These are phyloP conservation scores for Aporophyla nigra DNA, from an alignment of 2,888 invertebrate species.

Conservation along the genomic window DNA sequence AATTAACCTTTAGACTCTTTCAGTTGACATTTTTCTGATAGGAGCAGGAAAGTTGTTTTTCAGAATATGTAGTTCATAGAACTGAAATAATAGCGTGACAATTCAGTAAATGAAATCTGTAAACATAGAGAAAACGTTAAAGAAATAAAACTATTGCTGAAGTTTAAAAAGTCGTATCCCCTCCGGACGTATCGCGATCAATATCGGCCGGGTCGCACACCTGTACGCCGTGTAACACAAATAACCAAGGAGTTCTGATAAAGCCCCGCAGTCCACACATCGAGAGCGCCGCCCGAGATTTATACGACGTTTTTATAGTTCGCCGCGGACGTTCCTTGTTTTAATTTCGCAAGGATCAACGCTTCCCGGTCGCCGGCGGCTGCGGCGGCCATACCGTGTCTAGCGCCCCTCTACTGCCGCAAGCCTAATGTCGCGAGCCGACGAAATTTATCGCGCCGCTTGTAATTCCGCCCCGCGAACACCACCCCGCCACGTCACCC, in stretches of 20 bases:
- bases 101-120: slow-evolving; percentile 21
- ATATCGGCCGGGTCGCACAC: slow-evolving; percentile 77
- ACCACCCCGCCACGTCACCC: slow-evolving; percentile 78
- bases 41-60: neutral
- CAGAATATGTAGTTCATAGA: neutral
- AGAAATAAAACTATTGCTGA: slow-evolving; percentile 56
- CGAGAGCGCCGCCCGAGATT: slow-evolving; percentile 80
- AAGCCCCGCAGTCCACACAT: slow-evolving; percentile 83
- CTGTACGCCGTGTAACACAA: slow-evolving; percentile 81
- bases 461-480: slow-evolving; percentile 85
- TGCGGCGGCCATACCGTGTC: slow-evolving; percentile 67
- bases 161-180: slow-evolving; percentile 64
- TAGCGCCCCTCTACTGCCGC: slow-evolving; percentile 81
- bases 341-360: slow-evolving; percentile 88
- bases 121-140: slow-evolving; percentile 24
- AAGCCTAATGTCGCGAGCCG: slow-evolving; percentile 86
- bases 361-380: slow-evolving; percentile 70
- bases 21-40: slow-evolving; percentile 8
- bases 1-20: slow-evolving; percentile 13
- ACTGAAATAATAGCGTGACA: neutral
- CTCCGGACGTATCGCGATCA: slow-evolving; percentile 74
- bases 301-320: slow-evolving; percentile 88
- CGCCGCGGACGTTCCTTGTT: slow-evolving; percentile 87
- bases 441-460: slow-evolving; percentile 90
- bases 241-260: slow-evolving; percentile 81